Percentiles rank a stretch among this genome's conserved stretches.
phyloP scores from a whole-genome alignment of 2,113 vertebrate species.

The Ciconia stormi region DNA sequence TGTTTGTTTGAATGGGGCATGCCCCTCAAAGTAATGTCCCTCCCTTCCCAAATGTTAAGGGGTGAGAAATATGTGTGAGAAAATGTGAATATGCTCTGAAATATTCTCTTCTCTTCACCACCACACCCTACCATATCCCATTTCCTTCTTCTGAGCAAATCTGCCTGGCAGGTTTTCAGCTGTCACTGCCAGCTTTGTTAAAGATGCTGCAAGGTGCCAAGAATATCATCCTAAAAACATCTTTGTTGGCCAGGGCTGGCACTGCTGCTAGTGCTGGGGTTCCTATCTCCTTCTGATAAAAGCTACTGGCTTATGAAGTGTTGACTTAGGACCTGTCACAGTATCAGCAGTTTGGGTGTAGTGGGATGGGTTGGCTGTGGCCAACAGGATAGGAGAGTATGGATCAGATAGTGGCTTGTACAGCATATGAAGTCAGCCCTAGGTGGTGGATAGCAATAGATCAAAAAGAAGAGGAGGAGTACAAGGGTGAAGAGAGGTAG shows the following conservation, averaged over 20 bases:
- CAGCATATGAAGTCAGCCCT: neutral
- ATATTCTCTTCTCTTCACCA: neutral
- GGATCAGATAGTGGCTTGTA: neutral
- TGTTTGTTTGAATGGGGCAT: neutral
- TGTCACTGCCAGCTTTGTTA: neutral
- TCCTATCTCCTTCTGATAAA: neutral
- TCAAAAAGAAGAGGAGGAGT: neutral
- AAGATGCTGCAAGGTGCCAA: neutral
- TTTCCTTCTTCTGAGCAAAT: slow-evolving; percentile 18
- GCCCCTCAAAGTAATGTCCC: neutral
- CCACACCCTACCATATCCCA: neutral
- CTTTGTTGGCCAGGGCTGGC: neutral
- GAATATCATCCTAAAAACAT: neutral
- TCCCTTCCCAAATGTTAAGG: neutral
- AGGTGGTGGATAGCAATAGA: neutral
- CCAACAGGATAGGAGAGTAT: neutral
- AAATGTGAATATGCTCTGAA: neutral
- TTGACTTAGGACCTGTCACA: neutral
- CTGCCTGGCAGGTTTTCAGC: slow-evolving; percentile 5
- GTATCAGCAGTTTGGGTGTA: neutral
- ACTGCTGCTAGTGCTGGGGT: neutral
- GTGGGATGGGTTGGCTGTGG: neutral
- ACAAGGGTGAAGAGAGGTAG: neutral
- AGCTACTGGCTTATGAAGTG: neutral
- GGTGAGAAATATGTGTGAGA: slow-evolving; percentile 13